Evolutionary conservation across 2,888 invertebrate species (phyloP).

Genomic region (Punctoribates punctum): DNA sequence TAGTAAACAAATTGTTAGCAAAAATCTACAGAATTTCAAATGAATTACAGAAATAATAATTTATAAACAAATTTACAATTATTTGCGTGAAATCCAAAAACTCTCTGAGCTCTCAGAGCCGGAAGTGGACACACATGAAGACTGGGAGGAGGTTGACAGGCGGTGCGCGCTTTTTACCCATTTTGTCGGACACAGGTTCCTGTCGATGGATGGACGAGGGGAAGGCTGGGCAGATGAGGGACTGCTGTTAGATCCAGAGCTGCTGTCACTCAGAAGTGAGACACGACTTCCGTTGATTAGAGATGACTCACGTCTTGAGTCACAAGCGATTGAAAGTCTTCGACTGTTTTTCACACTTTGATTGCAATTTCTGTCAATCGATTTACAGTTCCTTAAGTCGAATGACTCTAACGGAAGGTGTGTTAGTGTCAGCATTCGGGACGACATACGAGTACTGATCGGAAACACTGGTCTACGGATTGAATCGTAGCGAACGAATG

Average conservation of each 20-base stretch:
- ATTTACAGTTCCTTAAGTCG: slow-evolving; percentile 49
- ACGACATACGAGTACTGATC: slow-evolving; percentile 46
- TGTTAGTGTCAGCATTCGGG: slow-evolving; percentile 43
- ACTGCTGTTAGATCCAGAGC: not conserved
- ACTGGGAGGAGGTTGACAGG: slow-evolving; percentile 2
- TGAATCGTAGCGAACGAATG: slow-evolving; percentile 42
- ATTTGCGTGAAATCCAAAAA: not conserved
- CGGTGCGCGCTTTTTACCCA: not conserved
- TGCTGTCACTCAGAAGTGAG: not conserved
- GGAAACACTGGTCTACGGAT: slow-evolving; percentile 45
- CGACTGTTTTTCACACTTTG: not conserved
- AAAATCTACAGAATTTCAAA: too few relatives aligned
- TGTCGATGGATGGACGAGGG: not conserved
- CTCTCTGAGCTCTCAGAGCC: not conserved
- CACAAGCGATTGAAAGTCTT: not conserved
- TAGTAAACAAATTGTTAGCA: not conserved
- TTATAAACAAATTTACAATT: not conserved
- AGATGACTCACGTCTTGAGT: not conserved
- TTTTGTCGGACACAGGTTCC: not conserved
- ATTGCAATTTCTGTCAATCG: not conserved
- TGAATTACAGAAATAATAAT: too few relatives aligned
- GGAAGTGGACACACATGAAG: not conserved
- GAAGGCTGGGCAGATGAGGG: not conserved
- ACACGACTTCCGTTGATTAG: not conserved
- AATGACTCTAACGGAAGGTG: slow-evolving; percentile 22